These are phyloP conservation scores for Florisuga fusca DNA, from an alignment of 2,797 vertebrate genomes.

Conservation along the genomic window DNA sequence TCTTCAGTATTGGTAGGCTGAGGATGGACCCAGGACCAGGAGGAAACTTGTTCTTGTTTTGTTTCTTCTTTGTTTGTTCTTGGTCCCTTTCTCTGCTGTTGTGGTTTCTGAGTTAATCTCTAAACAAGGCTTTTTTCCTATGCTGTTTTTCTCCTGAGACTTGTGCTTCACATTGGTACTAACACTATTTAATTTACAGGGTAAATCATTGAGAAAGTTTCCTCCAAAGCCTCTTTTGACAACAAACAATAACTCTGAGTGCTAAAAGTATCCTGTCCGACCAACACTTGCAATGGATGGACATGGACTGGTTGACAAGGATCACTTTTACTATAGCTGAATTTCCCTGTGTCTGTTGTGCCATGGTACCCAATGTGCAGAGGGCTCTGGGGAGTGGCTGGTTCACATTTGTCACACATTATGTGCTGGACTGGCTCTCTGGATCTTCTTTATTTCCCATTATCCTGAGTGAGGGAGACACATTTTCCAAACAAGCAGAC, in stretches of 20 bases:
- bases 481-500: background rate
- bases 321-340: background rate
- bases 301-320: rapidly evolving
- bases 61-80: background rate
- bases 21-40: background rate
- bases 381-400: background rate
- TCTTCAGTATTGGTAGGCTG: background rate
- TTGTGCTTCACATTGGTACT: background rate
- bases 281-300: background rate
- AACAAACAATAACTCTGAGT: background rate
- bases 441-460: background rate
- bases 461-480: background rate
- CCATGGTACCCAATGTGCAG: background rate
- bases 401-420: rapidly evolving
- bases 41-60: background rate
- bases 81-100: background rate
- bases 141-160: background rate
- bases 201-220: background rate
- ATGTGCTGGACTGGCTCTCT: background rate
- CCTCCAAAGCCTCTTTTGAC: background rate
- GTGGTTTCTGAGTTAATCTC: background rate
- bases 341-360: background rate
- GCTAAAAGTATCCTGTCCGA: background rate
- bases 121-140: background rate
- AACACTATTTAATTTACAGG: background rate